phyloP scores from a whole-genome alignment of 1,140 invertebrate species.

The Apolygus lucorum region DNA sequence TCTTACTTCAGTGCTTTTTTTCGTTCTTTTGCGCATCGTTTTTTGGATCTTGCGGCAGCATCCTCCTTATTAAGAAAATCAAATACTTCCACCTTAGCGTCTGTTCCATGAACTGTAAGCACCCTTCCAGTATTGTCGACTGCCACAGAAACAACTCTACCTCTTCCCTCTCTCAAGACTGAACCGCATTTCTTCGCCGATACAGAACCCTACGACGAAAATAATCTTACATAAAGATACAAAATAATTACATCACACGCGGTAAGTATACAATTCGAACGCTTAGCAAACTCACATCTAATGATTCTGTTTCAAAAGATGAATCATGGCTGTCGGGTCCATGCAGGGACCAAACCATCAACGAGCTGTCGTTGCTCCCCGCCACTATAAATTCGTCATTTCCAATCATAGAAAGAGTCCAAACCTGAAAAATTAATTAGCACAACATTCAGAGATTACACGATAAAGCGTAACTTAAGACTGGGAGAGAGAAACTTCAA shows the following conservation, averaged over 20 bases:
- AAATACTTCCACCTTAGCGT: conserved; percentile 75
- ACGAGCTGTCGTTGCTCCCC: conserved; percentile 72
- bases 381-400: conserved; percentile 75
- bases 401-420: conserved; percentile 70
- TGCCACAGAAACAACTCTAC: conserved; percentile 58
- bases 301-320: background rate
- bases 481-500: background rate
- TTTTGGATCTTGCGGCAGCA: conserved; percentile 55
- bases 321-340: conserved; percentile 45
- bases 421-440: conserved; percentile 57
- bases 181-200: conserved; percentile 54
- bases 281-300: background rate
- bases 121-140: conserved; percentile 57
- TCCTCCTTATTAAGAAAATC: conserved; percentile 66
- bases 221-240: too few relatives aligned
- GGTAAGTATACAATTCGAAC: too few relatives aligned
- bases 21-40: conserved; percentile 65
- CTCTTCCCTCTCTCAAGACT: conserved; percentile 63
- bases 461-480: conserved; percentile 21
- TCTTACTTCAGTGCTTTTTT: conserved; percentile 50
- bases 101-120: conserved; percentile 73
- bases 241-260: background rate
- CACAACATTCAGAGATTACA: background rate
- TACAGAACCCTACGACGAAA: background rate
- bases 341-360: conserved; percentile 64